Base-by-base conservation (phyloP, 2,888 invertebrate species). In the Drosophila austrosaltans region DNA sequence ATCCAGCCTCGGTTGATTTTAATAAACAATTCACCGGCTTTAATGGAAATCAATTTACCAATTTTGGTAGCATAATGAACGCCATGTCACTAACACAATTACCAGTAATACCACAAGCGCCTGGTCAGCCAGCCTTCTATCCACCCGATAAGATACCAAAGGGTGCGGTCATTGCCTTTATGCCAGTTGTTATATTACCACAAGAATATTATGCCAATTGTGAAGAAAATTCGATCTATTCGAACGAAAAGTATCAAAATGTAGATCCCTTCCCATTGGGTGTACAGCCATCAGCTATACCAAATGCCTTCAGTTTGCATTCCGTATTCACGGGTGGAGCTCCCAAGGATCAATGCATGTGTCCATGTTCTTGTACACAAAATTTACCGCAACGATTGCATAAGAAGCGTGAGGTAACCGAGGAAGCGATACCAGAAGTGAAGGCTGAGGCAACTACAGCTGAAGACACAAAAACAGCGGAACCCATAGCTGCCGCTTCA, bases 141-240 rank as follows among this genome's bases (percentile, higher is more conserved):
- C 90, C 92, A 61, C 90, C 92, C 39, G 89, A 91, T 84, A 90
- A 91, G 89, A 78, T 93, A 89, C 91, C 95, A 0, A 94, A 94
- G 82, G 95, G 95, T 6, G 92, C 92, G 22, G 93, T 95, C 12
- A 94, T 96, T 57, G 96, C 95, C 58, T 95, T 94, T 78, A 93
- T 96, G 78, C 96, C 96, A 0, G 95, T 96, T 2, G 93, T 96
- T 20, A 95, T 96, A 84, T 93, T 95, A 79, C 96, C 96, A 1
- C 94, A 94, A 86, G 95, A 95, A 83, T 95, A 95, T 60, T 90
- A 91, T 66, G 75, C 92, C 92, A 88, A 93, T 91, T 91, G 91
- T 72, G 81, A 90, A 54, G 87, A 89, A 22, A 90, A 87, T 64
- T 72, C 79, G 22, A 62, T 77, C 61, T 76, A 72, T 39, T 68